Base-by-base conservation (phyloP, 2,113 vertebrate genomes). In the Pachycephala philippinensis region DNA sequence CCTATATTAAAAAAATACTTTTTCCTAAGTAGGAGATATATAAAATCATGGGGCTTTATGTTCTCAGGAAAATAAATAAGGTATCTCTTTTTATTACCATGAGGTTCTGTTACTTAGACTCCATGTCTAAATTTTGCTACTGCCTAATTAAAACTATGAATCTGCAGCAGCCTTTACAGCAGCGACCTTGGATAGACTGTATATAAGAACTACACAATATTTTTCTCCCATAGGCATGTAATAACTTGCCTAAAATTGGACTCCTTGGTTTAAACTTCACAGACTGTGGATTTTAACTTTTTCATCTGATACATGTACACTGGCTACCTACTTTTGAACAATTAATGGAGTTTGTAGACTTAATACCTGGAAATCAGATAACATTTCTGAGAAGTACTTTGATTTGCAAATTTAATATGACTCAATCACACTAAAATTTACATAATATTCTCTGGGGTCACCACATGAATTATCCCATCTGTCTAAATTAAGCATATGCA, bases 131-230 rank as follows among this genome's bases (percentile, higher is more conserved):
- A 74, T 83, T 93, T 88, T 74, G 15, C 35, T 40, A 56, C 47
- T 77, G 28, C n/a, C 83, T 94, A 91, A 95, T 96, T 97, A 95
- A 96, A 95, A 63, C 75, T 52, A 92, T 93, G 71, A 96, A 89
- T 94, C 75, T 78, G 39, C 37, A 65, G 7, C 13, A 87, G 40
- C 10, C 18, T 66, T 92, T 84, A 53, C 11, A 72, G 45, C 57
- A 66, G 17, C 4, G 2, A 57, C 20, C 53, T 71, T 82, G 40
- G 31, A 45, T 16, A 79, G 53, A 56, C 1, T 75, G 15, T 18
- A 28, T 81, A 8, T 70, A 49, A 87, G 64, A 65, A 75, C 7
- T 5, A 81, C 42, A 52, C 13, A 86, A 42, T 5, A 19, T 31
- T 53, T 81, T 68, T 45, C 70, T n/a, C 45, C 68, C 71, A 21